These are phyloP conservation scores for Halesus radiatus DNA, from an alignment of 1,140 invertebrate species.

Conservation along the genomic window DNA sequence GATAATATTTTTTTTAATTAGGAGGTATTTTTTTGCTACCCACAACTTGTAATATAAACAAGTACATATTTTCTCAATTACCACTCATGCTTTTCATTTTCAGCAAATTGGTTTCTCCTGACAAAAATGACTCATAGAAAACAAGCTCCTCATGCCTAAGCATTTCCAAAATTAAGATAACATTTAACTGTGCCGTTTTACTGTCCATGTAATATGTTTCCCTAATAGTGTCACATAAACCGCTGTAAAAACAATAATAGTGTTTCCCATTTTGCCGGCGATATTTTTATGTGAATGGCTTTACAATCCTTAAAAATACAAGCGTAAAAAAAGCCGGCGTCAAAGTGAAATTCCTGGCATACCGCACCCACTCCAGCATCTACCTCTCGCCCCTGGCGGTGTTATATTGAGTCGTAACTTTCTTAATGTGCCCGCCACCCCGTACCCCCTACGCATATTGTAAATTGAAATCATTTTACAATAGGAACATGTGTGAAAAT, in stretches of 20 bases:
- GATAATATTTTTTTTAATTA: no score
- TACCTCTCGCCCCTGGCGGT: not conserved
- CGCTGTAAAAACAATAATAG: conserved; percentile 20
- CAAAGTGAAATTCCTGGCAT: conserved; percentile 22
- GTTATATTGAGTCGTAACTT: conserved; percentile 30
- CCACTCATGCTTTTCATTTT: no score
- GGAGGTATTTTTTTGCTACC: no score
- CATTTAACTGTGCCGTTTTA: not conserved
- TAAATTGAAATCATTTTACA: conserved; percentile 19
- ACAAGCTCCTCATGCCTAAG: no score
- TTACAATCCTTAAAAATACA: conserved; percentile 33
- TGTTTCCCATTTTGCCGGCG: conserved; percentile 11
- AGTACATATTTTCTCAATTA: no score
- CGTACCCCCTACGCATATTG: not conserved
- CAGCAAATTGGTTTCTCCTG: no score
- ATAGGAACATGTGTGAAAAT: no score
- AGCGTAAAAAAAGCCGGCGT: conserved; percentile 7
- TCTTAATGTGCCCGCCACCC: conserved; percentile 14
- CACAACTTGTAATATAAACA: no score
- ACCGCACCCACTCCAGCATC: not conserved
- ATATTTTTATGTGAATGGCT: conserved; percentile 31
- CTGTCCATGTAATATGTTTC: conserved; percentile 10
- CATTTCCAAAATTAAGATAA: conserved; percentile 2
- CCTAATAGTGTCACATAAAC: conserved; percentile 21
- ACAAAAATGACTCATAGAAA: no score